Evolutionary conservation across 2,113 vertebrate species (phyloP).

Genomic region (Herpailurus yagouaroundi): DNA sequence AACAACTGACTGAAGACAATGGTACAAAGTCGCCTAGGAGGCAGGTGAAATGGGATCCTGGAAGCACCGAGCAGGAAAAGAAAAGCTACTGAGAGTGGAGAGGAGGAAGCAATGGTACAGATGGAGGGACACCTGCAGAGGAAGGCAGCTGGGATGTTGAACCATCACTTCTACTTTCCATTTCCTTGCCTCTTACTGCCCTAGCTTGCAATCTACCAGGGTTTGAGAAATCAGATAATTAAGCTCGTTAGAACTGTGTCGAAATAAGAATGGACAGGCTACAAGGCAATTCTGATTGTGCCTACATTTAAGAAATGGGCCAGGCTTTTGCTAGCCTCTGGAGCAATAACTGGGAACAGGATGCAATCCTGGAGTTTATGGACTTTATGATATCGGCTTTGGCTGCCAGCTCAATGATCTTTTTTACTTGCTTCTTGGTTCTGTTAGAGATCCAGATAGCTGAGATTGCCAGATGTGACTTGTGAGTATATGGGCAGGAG

Average conservation of each 20-base stretch:
- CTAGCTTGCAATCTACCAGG: neutral
- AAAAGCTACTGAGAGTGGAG: conserved; percentile 6
- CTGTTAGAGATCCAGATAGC: conserved; percentile 44
- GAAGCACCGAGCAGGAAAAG: neutral
- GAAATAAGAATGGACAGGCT: conserved; percentile 23
- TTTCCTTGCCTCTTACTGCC: conserved; percentile 21
- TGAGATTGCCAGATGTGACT: conserved; percentile 22
- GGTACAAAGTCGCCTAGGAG: neutral
- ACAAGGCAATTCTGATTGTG: conserved; percentile 27
- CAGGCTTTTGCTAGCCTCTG: neutral
- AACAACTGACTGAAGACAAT: neutral
- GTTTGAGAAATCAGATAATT: conserved; percentile 53
- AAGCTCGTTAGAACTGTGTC: conserved; percentile 51
- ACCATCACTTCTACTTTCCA: neutral
- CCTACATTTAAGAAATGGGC: conserved; percentile 39
- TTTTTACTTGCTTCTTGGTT: conserved; percentile 46
- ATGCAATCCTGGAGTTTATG: neutral
- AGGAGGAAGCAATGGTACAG: neutral
- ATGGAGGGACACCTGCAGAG: neutral
- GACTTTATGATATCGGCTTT: conserved; percentile 40
- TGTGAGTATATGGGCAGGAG: conserved; percentile 13
- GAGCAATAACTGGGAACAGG: conserved; percentile 28
- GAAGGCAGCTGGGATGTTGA: neutral
- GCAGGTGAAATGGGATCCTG: neutral
- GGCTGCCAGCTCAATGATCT: conserved; percentile 43